A percentile compares a stretch with the other conserved stretches of the same genome.
Conservation (phyloP, 1,140 invertebrate genomes). For the Atta texana region DNA sequence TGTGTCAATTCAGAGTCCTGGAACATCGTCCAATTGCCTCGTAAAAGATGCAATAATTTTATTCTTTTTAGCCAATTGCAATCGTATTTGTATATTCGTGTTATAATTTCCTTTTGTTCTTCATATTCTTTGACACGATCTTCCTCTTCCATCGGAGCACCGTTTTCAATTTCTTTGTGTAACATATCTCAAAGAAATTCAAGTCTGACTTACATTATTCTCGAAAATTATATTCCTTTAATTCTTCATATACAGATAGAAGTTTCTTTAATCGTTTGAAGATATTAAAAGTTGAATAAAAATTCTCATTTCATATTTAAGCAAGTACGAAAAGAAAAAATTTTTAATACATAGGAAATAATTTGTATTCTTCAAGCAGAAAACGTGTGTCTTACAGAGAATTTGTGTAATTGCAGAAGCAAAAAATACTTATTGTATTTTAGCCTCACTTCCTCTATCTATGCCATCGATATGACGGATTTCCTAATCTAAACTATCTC, state of each 20-base stretch:
- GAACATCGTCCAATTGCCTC: too few relatives aligned
- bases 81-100: too few relatives aligned
- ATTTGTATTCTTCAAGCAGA: too few relatives aligned
- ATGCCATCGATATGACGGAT: too few relatives aligned
- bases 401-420: too few relatives aligned
- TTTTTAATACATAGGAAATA: background rate
- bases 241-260: constrained; percentile 90
- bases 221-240: constrained; percentile 92
- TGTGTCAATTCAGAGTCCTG: too few relatives aligned
- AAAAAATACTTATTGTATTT: too few relatives aligned
- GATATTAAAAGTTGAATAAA: constrained; percentile 50
- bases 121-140: constrained; percentile 85
- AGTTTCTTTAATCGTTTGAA: constrained; percentile 89
- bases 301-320: constrained; percentile 3
- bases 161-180: constrained; percentile 83
- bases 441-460: too few relatives aligned
- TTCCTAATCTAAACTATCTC: too few relatives aligned
- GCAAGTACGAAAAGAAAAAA: background rate
- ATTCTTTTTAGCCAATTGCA: too few relatives aligned
- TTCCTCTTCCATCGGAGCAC: constrained; percentile 77
- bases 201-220: constrained; percentile 91
- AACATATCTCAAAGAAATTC: constrained; percentile 87
- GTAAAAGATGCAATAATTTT: too few relatives aligned
- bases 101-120: constrained; percentile 69
- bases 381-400: too few relatives aligned